These are phyloP conservation scores for Apamea crenata DNA, from an alignment of 2,888 invertebrate species.

Conservation along the genomic window DNA sequence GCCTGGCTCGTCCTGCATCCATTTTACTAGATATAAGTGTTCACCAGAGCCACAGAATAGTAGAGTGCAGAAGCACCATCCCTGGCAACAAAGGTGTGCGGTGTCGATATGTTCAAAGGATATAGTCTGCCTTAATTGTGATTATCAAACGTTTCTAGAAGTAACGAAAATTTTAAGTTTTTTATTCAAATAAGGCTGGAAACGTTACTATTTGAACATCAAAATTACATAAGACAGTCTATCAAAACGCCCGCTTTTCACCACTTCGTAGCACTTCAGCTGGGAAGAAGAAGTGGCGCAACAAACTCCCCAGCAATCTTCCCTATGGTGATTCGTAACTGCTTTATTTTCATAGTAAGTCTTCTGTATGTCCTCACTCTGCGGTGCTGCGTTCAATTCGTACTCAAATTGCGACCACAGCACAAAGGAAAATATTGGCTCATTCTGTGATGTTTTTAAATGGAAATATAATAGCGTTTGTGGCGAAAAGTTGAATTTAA, in stretches of 20 bases:
- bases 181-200: too few species aligned
- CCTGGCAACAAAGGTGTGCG: neutral
- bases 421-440: constrained; percentile 47
- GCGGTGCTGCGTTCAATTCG: constrained; percentile 33
- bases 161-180: too few species aligned
- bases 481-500: constrained; percentile 21
- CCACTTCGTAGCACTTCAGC: too few species aligned
- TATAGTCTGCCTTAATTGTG: too few species aligned
- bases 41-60: constrained; percentile 10
- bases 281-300: neutral
- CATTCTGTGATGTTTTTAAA: constrained; percentile 48
- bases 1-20: constrained; percentile 27
- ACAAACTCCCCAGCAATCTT: neutral
- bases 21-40: constrained; percentile 31
- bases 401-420: constrained; percentile 42
- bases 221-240: too few species aligned
- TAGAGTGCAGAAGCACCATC: neutral
- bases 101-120: too few species aligned
- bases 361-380: constrained; percentile 5
- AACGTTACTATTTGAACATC: too few species aligned
- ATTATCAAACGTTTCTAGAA: too few species aligned
- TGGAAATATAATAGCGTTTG: constrained; percentile 35
- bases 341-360: neutral
- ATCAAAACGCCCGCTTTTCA: too few species aligned
- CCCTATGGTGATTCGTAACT: neutral